phyloP scores from a whole-genome alignment of 1,140 invertebrate species.

The Drosophila malerkotliana region DNA sequence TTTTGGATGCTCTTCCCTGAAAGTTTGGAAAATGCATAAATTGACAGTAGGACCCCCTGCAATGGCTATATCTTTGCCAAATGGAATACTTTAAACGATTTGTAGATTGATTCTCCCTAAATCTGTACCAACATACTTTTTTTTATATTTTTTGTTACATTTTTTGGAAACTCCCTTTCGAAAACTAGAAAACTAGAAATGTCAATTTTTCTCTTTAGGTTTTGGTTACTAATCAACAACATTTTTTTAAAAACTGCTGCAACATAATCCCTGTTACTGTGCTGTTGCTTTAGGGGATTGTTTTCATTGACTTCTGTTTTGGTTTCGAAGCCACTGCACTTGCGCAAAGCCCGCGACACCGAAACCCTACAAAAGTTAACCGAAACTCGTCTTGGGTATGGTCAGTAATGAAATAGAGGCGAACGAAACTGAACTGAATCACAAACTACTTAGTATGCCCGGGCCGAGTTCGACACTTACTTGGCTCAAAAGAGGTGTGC shows the following conservation, averaged over 20 bases:
- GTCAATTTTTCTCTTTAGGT: not conserved
- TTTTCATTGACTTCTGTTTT: constrained; percentile 35
- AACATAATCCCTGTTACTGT: constrained; percentile 7
- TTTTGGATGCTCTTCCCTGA: no score
- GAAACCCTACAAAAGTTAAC: constrained; percentile 54
- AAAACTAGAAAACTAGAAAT: no score
- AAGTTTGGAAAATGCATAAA: no score
- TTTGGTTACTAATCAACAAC: constrained; percentile 4
- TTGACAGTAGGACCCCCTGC: no score
- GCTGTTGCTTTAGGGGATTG: not conserved
- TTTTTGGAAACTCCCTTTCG: no score
- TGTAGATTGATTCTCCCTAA: no score
- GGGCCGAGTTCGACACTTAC: constrained; percentile 48
- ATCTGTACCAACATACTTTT: no score
- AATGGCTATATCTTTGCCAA: no score
- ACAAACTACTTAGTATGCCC: constrained; percentile 72
- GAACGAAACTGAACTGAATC: constrained; percentile 32
- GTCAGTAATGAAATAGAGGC: constrained; percentile 67
- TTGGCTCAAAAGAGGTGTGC: constrained; percentile 16
- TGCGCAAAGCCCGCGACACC: constrained; percentile 37
- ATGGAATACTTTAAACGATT: no score
- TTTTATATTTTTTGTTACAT: no score
- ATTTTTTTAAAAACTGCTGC: constrained; percentile 26
- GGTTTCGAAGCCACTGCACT: constrained; percentile 37
- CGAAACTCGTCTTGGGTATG: constrained; percentile 74